These are phyloP conservation scores for Vandiemenella viatica DNA, from an alignment of 2,888 invertebrate genomes.

Conservation along the genomic window DNA sequence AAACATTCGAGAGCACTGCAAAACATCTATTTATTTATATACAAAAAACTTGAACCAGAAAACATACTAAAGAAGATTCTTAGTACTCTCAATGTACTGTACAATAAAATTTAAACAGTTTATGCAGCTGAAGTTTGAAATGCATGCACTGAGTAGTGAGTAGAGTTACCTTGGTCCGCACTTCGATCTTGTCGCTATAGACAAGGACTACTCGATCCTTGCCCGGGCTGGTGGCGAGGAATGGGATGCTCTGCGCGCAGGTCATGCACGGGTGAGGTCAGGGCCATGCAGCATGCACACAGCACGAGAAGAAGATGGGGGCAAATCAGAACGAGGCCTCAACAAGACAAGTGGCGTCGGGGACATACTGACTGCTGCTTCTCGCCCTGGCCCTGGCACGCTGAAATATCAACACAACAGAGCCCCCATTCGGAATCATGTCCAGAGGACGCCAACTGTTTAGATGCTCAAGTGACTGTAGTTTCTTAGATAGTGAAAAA, in stretches of 20 bases:
- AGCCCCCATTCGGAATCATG: no score
- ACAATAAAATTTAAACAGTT: no score
- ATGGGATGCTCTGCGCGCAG: constrained; percentile 28
- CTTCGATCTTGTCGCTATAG: constrained; percentile 37
- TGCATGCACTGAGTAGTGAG: constrained; percentile 11
- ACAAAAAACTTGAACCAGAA: no score
- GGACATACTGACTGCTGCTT: constrained; percentile 81
- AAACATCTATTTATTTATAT: no score
- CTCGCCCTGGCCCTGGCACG: no score
- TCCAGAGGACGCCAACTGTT: no score
- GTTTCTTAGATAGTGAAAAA: no score
- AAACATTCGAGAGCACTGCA: no score
- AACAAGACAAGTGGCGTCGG: constrained; percentile 71
- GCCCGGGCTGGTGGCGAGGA: constrained; percentile 32
- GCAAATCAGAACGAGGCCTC: constrained; percentile 61
- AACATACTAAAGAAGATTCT: no score
- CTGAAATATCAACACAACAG: constrained; percentile 41
- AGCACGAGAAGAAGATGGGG: constrained; percentile 23
- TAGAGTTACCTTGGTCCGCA: constrained; percentile 32
- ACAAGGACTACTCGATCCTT: constrained; percentile 37
- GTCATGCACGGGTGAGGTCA: constrained; percentile 5
- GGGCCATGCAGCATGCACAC: constrained; percentile 5
- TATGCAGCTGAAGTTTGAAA: no score
- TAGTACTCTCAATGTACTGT: no score
- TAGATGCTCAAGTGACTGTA: no score